Base-by-base conservation (phyloP, 2,888 invertebrate genomes). In the Lepidonotus clava region DNA sequence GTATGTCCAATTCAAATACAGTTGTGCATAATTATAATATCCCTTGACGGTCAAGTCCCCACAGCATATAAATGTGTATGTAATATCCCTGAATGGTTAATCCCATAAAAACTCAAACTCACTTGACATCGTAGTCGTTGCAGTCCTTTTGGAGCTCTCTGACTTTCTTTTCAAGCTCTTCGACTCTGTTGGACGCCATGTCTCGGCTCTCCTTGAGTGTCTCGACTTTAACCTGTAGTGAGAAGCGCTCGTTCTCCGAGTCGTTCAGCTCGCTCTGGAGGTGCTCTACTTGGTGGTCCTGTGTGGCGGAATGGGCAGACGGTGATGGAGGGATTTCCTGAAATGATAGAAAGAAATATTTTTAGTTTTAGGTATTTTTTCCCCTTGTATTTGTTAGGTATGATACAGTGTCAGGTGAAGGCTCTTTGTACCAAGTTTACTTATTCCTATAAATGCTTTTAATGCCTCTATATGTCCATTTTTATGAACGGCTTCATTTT, bases 181-280 rank as follows among this genome's bases (percentile, higher is more conserved):
- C 6, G 11, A 71, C 71, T 71, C 51, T 2, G 24, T 71, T 41
- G 40, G 40, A 6, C 46, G 67, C 38, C 46, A 46, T 85, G 85
- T 51, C 38, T 34, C 32, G 34, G n/a, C 90, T 89, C 28, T 89
- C 85, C 83, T 86, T 76, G 84, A 90, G 85, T 32, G 87, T 84
- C 83, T 88, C 88, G 8, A 88, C 56, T 66, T 90, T 89, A 46
- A 89, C 90, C 87, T 80, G 83, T 51, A 88, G 88, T 41, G 87
- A 85, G 46, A 77, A 41, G 71, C 61, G 85, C 36, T 86, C 88
- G 41, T 67, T 67, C n/a, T 86, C 84, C 1, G 83, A 46, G 41
- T 85, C 85, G 85, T 71, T 85, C 34, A 85, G 51, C 18, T 71
- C 71, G 2, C 38, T n/a, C 8, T 32, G 28, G 21, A 85, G 38